Evolutionary conservation across 2,888 invertebrate genomes (phyloP), one percentile per base, ranked within the genome.

Genomic region (Drosophila kambysellisi): DNA sequence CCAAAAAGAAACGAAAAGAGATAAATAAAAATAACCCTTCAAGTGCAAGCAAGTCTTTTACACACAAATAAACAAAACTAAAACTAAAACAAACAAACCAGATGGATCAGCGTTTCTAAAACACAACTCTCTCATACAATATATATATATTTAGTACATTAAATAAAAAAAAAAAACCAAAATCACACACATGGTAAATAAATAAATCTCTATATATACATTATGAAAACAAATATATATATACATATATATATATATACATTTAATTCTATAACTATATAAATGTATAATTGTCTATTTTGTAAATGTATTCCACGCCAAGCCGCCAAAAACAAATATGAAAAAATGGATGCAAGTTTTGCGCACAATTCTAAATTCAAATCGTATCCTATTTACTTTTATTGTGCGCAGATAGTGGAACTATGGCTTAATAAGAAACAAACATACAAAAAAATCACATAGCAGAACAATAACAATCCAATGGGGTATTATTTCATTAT

Each of bases 101-200:
- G 37, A 82, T 79, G 87, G 87, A 84, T 83, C 82, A 83, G 75
- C 83, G 71, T 79, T 76, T 83, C 83, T 77, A 79, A 83, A 83
- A 81, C 82, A 83, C 74, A 69, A 76, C 59, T 62, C 64, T 75
- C 78, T 71, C 75, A 71, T 79, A 70, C 67, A 65, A 63, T n/a
- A 57, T 50, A 71, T 51, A 54, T 25, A 52, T 51, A 67, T 35
- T 33, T 56, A 70, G 63, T 50, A 73, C 64, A 73, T 60, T 58
- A 52, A 64, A 59, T 43, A 0, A 62, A 41, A 66, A 33, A 66
- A 57, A 64, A 33, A 35, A 17, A 25, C 0, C 20, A 25, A 39
- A 15, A 37, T 25, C 37, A 54, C 25, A 56, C 65, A 60, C 72
- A 48, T 65, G 53, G 53, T 64, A 74, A 73, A 74, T 63, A 81